A percentile compares a stretch with the other conserved stretches of the same genome.
phyloP scores from a whole-genome alignment of 2,888 invertebrate species.

The Phortica okadai region DNA sequence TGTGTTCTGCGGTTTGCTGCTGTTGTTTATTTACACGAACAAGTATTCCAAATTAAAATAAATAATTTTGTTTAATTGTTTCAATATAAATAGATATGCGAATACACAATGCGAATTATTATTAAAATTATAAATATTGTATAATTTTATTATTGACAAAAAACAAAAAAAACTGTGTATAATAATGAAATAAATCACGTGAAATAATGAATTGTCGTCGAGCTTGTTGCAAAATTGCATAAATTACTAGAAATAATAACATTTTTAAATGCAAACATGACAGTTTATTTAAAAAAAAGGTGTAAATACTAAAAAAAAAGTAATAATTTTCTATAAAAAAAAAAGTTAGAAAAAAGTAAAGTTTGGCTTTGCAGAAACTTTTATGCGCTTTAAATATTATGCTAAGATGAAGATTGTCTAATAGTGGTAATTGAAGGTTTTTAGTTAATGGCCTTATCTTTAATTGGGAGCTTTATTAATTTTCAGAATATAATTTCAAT shows the following conservation, averaged over 20 bases:
- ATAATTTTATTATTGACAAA: not conserved
- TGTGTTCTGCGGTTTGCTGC: constrained; percentile 5
- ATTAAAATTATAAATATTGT: not conserved
- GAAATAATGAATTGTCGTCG: not conserved
- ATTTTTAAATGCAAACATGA: not conserved
- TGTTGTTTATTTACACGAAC: not conserved
- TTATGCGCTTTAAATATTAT: no score
- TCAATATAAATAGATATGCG: constrained; percentile 21
- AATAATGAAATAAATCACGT: not conserved
- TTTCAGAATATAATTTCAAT: no score
- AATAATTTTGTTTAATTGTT: constrained; percentile 27
- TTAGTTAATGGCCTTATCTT: no score
- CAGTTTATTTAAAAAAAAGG: not conserved
- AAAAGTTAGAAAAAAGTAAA: not conserved
- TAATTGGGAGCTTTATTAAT: no score
- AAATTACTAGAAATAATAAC: not conserved
- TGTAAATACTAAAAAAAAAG: not conserved
- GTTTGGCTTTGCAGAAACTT: not conserved
- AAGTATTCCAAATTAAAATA: constrained; percentile 20
- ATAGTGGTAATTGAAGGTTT: no score
- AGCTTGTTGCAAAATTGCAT: not conserved
- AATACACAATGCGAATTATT: not conserved
- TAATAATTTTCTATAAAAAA: not conserved
- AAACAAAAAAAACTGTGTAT: not conserved
- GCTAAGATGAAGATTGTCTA: no score